Percentiles rank a stretch among this genome's conserved stretches.
These are phyloP conservation scores for Poeciliopsis prolifica DNA, from an alignment of 2,113 vertebrate species.

Conservation along the genomic window DNA sequence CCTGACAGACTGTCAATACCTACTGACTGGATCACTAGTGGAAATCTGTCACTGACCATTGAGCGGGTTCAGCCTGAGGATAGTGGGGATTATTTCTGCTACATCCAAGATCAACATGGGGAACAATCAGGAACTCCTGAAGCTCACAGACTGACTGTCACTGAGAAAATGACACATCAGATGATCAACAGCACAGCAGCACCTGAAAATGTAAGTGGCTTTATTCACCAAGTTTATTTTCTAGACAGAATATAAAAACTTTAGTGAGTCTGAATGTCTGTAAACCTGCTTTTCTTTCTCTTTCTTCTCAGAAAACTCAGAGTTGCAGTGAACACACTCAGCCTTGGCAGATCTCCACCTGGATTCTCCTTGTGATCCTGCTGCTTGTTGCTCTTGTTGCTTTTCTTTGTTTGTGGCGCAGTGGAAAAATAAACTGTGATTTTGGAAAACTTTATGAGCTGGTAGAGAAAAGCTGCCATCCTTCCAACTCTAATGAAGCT, in stretches of 20 bases:
- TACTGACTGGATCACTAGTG: neutral
- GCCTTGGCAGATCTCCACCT: neutral
- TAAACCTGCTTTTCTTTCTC: neutral
- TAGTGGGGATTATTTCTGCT: neutral
- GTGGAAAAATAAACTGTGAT: too few relatives aligned
- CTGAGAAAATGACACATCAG: neutral
- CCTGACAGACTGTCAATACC: neutral
- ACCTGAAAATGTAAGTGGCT: neutral
- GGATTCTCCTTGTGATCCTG: neutral
- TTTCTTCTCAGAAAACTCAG: neutral
- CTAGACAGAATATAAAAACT: neutral
- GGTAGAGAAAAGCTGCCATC: too few relatives aligned
- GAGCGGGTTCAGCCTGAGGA: neutral
- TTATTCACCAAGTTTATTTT: neutral
- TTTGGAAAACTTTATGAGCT: too few relatives aligned
- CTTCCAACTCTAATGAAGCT: too few relatives aligned
- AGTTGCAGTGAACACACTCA: neutral
- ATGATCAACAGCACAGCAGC: too few relatives aligned
- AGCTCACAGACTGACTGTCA: neutral
- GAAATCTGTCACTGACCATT: neutral
- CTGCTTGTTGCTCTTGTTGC: too few relatives aligned
- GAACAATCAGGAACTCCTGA: fast-evolving
- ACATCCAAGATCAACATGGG: too few relatives aligned
- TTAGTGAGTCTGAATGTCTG: neutral
- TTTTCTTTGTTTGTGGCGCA: too few relatives aligned